A percentile compares a stretch with the other conserved stretches of the same genome.
Conservation (phyloP, 2,888 invertebrate genomes). For the Noctua pronuba region DNA sequence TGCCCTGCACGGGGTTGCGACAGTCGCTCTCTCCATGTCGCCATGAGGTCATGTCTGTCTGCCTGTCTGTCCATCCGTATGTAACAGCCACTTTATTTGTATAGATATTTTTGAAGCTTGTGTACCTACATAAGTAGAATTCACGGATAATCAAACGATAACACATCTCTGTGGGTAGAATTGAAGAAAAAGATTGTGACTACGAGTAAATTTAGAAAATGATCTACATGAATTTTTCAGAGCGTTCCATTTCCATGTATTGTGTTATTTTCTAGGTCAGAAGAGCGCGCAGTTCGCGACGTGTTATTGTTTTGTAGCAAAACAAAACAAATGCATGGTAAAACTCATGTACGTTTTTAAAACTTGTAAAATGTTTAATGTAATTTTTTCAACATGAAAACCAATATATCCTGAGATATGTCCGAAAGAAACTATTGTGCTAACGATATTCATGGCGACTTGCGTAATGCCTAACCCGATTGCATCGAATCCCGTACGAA, state of each 20-base stretch:
- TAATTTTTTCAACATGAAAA: neutral
- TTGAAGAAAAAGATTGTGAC: neutral
- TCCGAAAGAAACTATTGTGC: neutral
- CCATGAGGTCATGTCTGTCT: too few relatives aligned
- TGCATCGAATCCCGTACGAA: conserved; percentile 28
- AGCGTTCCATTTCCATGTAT: neutral
- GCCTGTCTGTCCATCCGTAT: too few relatives aligned
- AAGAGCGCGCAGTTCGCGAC: conserved; percentile 2
- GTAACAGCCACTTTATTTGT: neutral
- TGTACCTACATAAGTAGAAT: neutral
- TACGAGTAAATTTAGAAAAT: neutral
- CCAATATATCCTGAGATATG: too few relatives aligned
- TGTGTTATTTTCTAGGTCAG: conserved; percentile 19
- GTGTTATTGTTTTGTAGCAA: conserved; percentile 18
- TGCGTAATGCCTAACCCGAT: conserved; percentile 18
- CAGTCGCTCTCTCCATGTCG: too few relatives aligned
- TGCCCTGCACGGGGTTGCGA: too few relatives aligned
- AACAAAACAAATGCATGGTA: conserved; percentile 11
- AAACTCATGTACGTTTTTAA: neutral
- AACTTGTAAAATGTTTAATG: neutral
- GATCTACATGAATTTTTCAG: neutral
- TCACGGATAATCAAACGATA: neutral
- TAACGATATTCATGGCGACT: neutral
- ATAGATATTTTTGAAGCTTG: neutral
- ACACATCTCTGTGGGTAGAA: neutral